Evolutionary conservation across 1,140 invertebrate genomes (phyloP), one percentile per base, ranked within the genome.

Genomic region (Atta texana): DNA sequence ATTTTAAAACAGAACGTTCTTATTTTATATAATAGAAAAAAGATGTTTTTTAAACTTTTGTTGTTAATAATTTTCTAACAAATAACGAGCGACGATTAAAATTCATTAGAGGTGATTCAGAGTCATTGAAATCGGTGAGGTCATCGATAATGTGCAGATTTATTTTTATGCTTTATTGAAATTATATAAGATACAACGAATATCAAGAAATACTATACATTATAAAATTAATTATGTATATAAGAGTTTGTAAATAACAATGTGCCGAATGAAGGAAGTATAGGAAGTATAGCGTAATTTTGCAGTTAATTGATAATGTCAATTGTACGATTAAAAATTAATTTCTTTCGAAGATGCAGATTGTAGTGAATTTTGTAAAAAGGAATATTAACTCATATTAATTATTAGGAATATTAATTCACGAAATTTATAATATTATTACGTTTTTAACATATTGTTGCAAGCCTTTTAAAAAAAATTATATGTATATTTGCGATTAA

Each of bases 391-490:
- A 51, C n/a, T 2, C 24, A 24, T 24, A 24, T 24, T 24, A 24
- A 24, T 24, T 24, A 24, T 24, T 24, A 24, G 24, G 24, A 24
- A 24, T 24, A 24, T 24, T 24, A 24, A 44, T 49, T 1, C 39
- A 12, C 18, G 6, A 24, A 44, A 3, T 44, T 39, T 14, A 18
- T 10, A 31, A 57, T 51, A 34, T 31, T 51, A n/a, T 28, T 55
- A 31, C 18, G 12, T 63, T 34, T 24, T 57, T 34, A 21, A 18
- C 51, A 8, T 21, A 55, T 59, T 61, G 16, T 61, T 59, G 72
- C 55, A 61, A 75, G 12, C 44, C 39, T 39, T 51, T 51, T 5
- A 14, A 76, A 5, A 24, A 71, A 71, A 81, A 69, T 69, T 1
- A 10, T 24, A 24, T 24, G 24, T 24, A 24, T 24, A 39, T 55